A percentile compares a stretch with the other conserved stretches of the same genome.
Conservation (phyloP, 2,888 invertebrate species). For the Cinara cedri region DNA sequence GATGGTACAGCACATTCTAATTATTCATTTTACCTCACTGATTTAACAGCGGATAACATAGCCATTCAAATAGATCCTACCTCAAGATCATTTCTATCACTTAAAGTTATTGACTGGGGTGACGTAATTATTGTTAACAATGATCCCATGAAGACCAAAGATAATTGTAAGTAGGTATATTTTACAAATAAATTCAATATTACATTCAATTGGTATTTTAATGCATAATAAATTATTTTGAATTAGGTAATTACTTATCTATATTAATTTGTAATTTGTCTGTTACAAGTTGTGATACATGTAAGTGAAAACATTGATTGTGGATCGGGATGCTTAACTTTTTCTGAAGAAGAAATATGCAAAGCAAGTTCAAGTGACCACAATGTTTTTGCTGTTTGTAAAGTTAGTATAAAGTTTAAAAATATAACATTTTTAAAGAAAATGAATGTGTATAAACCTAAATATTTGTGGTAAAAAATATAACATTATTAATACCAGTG, state of each 20-base stretch:
- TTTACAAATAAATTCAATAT: not conserved
- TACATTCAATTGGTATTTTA: not conserved
- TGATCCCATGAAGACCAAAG: not conserved
- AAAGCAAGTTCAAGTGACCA: conserved; percentile 27
- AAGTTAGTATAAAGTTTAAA: conserved; percentile 27
- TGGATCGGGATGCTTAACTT: conserved; percentile 34
- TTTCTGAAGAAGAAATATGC: conserved; percentile 48
- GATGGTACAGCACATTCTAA: conserved; percentile 40
- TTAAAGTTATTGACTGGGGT: conserved; percentile 51
- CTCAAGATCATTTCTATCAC: not conserved
- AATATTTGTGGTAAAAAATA: no score
- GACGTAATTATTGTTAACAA: conserved; percentile 33
- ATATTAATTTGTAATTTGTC: not conserved
- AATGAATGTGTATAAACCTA: no score
- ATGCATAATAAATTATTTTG: not conserved
- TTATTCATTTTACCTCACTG: conserved; percentile 51
- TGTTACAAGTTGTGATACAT: conserved; percentile 15
- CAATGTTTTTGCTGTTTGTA: conserved; percentile 42
- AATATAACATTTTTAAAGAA: no score
- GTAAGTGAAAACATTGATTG: conserved; percentile 34
- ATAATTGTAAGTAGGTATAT: conserved; percentile 26
- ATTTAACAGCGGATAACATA: conserved; percentile 50
- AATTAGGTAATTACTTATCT: no score
- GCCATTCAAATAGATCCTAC: conserved; percentile 25
- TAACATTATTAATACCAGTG: not conserved